These are phyloP conservation scores for Pygocentrus nattereri DNA, from an alignment of 2,797 vertebrate genomes.

Conservation along the genomic window DNA sequence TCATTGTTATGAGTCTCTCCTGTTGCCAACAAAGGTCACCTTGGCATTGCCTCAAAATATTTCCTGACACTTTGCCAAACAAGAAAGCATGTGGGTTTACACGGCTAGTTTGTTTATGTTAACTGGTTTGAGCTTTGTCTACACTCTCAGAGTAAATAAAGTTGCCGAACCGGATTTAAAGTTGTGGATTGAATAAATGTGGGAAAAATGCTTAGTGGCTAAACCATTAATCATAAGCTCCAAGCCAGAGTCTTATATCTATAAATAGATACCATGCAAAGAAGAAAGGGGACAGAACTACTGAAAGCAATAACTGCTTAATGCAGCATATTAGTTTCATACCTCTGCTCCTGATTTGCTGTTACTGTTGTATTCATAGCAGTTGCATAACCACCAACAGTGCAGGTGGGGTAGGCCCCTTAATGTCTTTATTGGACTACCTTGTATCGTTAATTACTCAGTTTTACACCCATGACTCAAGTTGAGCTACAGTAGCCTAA, in stretches of 20 bases:
- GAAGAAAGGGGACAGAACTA: not conserved
- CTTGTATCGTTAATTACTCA: not conserved
- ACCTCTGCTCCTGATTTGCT: too few relatives aligned
- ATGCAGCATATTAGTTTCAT: not conserved
- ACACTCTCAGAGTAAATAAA: constrained; percentile 1
- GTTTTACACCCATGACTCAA: not conserved
- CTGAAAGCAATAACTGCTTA: not conserved
- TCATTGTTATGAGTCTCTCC: constrained; percentile 50
- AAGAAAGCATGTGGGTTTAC: constrained; percentile 22
- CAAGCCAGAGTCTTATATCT: not conserved
- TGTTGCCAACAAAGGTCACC: constrained; percentile 48
- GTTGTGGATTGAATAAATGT: not conserved
- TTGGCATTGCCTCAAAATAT: constrained; percentile 49
- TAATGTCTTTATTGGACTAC: not conserved
- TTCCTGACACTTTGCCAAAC: constrained; percentile 30
- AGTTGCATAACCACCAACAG: too few relatives aligned
- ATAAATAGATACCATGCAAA: not conserved
- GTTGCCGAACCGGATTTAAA: constrained; percentile 16
- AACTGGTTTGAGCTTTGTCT: constrained; percentile 23
- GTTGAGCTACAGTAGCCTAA: not conserved
- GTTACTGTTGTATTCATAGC: too few relatives aligned
- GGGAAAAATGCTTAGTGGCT: not conserved
- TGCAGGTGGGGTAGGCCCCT: not conserved
- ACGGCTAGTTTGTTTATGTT: constrained; percentile 29
- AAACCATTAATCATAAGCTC: not conserved